Percentiles rank a stretch among this genome's conserved stretches.
These are phyloP conservation scores for Megamerina dolium DNA, from an alignment of 2,888 invertebrate species.

Conservation along the genomic window DNA sequence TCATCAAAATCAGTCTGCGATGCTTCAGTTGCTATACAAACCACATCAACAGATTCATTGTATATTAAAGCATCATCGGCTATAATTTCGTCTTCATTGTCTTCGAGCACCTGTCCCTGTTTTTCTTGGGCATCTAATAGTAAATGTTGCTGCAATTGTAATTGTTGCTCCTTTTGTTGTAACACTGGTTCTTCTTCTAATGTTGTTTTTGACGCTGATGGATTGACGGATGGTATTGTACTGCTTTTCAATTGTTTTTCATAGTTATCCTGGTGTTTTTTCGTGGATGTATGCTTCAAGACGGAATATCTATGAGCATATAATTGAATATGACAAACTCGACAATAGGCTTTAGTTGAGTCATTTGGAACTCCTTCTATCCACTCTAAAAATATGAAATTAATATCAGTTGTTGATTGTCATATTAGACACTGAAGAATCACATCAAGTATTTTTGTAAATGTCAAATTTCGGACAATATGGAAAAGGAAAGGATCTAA, in stretches of 20 bases:
- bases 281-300: slow-evolving; percentile 56
- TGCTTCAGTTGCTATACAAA: neutral
- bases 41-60: slow-evolving; percentile 4
- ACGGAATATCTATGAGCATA: slow-evolving; percentile 57
- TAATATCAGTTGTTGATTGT: too few species aligned
- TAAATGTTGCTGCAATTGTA: too few species aligned
- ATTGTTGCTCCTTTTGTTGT: too few species aligned
- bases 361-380: slow-evolving; percentile 52
- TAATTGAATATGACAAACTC: slow-evolving; percentile 54
- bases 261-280: slow-evolving; percentile 53
- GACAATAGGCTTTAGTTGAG: slow-evolving; percentile 55
- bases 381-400: slow-evolving; percentile 48
- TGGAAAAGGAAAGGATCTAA: too few species aligned
- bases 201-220: too few species aligned
- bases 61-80: slow-evolving; percentile 2
- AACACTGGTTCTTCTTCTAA: too few species aligned
- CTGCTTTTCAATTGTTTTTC: slow-evolving; percentile 1
- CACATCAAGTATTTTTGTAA: too few species aligned
- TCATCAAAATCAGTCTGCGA: neutral
- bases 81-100: slow-evolving; percentile 1
- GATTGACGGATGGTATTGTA: too few species aligned
- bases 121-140: too few species aligned
- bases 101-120: too few species aligned
- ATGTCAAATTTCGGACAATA: too few species aligned
- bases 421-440: too few species aligned